Evolutionary conservation across 1,140 invertebrate genomes (phyloP).

Genomic region (Teleogryllus occipitalis): DNA sequence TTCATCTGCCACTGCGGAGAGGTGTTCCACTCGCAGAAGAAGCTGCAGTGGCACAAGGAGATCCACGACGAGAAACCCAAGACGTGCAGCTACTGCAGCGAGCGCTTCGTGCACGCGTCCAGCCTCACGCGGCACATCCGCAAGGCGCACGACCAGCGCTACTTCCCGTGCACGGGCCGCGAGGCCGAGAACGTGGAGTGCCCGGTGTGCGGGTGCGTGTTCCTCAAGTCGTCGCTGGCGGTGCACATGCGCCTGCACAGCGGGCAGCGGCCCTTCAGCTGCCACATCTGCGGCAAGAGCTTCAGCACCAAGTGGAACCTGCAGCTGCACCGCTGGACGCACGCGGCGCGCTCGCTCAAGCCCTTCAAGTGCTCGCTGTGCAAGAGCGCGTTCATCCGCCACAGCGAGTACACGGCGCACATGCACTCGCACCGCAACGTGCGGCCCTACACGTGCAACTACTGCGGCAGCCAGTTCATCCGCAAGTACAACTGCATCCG

Average conservation of each 20-base stretch:
- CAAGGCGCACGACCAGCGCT: constrained; percentile 65
- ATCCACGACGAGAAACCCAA: constrained; percentile 75
- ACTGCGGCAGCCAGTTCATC: constrained; percentile 89
- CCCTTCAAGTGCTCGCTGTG: constrained; percentile 79
- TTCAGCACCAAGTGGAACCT: constrained; percentile 86
- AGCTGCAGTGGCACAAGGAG: constrained; percentile 75
- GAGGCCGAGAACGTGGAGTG: constrained; percentile 64
- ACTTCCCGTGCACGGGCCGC: constrained; percentile 50
- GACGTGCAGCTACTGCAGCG: constrained; percentile 70
- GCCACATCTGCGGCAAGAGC: constrained; percentile 72
- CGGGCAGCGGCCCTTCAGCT: constrained; percentile 62
- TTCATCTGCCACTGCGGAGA: constrained; percentile 74
- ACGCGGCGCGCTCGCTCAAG: constrained; percentile 68
- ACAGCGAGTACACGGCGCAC: constrained; percentile 70
- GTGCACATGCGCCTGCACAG: constrained; percentile 71
- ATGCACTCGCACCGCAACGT: constrained; percentile 74
- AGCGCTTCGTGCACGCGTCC: constrained; percentile 72
- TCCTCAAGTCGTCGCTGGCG: constrained; percentile 66
- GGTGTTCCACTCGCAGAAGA: constrained; percentile 70
- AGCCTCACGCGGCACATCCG: constrained; percentile 76
- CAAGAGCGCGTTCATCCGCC: constrained; percentile 70
- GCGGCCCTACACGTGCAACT: constrained; percentile 80
- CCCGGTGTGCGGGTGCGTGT: constrained; percentile 69
- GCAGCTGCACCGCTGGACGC: constrained; percentile 82
- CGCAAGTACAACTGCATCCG: constrained; percentile 85